Conservation (phyloP, 1,140 invertebrate species). For the Fopius arisanus region DNA sequence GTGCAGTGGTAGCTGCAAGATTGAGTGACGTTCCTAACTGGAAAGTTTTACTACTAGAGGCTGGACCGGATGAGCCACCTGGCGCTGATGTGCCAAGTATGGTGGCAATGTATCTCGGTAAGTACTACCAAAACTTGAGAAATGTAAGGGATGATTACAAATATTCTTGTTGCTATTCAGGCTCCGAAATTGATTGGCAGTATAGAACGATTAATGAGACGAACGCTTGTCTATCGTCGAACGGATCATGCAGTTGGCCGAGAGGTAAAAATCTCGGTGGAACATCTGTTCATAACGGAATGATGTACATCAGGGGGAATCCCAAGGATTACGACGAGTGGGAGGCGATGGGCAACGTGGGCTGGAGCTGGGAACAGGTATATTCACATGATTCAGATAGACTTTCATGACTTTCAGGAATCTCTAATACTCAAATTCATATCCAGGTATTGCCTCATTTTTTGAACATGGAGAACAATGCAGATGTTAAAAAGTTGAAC, state of each 20-base stretch:
- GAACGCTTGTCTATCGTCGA: conserved; percentile 77
- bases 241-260: conserved; percentile 82
- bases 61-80: conserved; percentile 80
- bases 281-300: conserved; percentile 77
- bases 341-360: conserved; percentile 80
- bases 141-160: neutral
- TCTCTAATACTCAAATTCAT: too few relatives aligned
- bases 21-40: conserved; percentile 68
- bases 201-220: conserved; percentile 86
- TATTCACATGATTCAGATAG: neutral
- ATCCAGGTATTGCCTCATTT: conserved; percentile 69
- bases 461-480: conserved; percentile 65
- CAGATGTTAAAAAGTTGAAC: conserved; percentile 57
- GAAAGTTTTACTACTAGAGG: conserved; percentile 68
- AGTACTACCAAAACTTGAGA: conserved; percentile 44
- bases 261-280: conserved; percentile 85
- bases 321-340: conserved; percentile 79
- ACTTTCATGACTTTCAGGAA: too few relatives aligned
- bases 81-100: conserved; percentile 82
- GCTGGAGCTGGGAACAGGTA: conserved; percentile 88
- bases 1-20: conserved; percentile 75
- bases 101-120: conserved; percentile 80
- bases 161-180: conserved; percentile 32
- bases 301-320: conserved; percentile 83
- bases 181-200: conserved; percentile 84